phyloP scores from a whole-genome alignment of 2,888 invertebrate genomes.

The Metacarcinus magister region DNA sequence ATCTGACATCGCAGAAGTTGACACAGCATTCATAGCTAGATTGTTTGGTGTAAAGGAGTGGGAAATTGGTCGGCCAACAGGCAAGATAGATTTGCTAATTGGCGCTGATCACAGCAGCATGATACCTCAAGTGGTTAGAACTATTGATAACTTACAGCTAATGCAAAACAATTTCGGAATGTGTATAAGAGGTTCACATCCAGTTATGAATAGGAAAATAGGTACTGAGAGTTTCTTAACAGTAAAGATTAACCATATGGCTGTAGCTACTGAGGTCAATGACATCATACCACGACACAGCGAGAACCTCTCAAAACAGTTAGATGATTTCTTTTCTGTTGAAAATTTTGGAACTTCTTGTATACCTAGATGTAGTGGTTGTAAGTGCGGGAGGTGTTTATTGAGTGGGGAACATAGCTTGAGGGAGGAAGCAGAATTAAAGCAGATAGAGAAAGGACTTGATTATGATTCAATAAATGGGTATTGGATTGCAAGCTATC shows the following conservation, averaged over 20 bases:
- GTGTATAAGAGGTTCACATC: constrained; percentile 55
- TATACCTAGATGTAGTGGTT: neutral
- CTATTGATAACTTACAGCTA: too few relatives aligned
- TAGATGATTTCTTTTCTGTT: neutral
- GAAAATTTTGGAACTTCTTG: constrained; percentile 56
- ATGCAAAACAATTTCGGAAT: neutral
- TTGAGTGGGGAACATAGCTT: neutral
- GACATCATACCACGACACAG: constrained; percentile 37
- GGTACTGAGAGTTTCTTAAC: constrained; percentile 12
- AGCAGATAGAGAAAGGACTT: neutral
- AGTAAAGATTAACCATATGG: neutral
- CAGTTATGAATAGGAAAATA: neutral
- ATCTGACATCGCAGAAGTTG: neutral
- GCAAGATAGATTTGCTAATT: neutral
- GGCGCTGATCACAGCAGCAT: too few relatives aligned
- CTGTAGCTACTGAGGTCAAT: constrained; percentile 58
- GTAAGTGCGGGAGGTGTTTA: neutral
- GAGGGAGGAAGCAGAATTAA: neutral
- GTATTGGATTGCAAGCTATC: constrained; percentile 16
- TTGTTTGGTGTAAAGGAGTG: too few relatives aligned
- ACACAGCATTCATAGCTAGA: neutral
- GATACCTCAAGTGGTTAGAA: too few relatives aligned
- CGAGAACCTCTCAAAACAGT: constrained; percentile 16
- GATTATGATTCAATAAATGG: neutral
- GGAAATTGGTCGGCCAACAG: neutral